A percentile compares a stretch with the other conserved stretches of the same genome.
Evolutionary conservation across 2,113 vertebrate genomes (phyloP).

Genomic region (Pyxicephalus adspersus): DNA sequence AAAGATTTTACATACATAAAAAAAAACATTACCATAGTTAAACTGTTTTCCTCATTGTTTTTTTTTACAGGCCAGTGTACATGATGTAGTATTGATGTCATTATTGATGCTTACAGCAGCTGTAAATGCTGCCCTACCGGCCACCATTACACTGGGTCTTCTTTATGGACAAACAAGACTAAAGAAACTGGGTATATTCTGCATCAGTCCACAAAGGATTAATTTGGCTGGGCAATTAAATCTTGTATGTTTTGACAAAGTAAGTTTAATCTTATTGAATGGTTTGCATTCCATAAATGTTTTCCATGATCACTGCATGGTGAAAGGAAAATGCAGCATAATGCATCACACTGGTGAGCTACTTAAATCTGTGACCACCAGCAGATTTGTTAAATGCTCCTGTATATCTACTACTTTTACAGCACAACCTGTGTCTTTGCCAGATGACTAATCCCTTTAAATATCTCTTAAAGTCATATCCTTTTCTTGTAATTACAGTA

Average conservation of each 20-base stretch:
- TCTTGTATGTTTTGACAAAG: constrained; percentile 77
- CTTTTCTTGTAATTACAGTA: too few species aligned
- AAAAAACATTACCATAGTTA: too few species aligned
- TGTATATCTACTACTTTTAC: too few species aligned
- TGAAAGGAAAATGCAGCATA: too few species aligned
- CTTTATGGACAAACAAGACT: constrained; percentile 72
- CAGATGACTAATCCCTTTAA: too few species aligned
- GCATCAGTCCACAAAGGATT: constrained; percentile 73
- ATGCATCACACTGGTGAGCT: too few species aligned
- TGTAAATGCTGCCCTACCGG: constrained; percentile 65
- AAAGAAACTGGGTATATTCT: constrained; percentile 70
- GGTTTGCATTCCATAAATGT: not conserved
- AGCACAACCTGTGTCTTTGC: too few species aligned
- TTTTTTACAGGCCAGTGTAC: not conserved
- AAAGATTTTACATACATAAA: too few species aligned
- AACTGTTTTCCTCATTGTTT: not conserved
- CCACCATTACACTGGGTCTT: constrained; percentile 70
- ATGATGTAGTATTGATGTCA: constrained; percentile 58
- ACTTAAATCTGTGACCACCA: too few species aligned
- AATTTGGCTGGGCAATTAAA: constrained; percentile 74
- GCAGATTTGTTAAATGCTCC: too few species aligned
- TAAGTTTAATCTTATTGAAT: constrained; percentile 49
- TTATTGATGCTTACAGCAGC: constrained; percentile 65
- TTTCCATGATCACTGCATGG: not conserved
- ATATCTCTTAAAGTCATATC: too few species aligned